phyloP scores from a whole-genome alignment of 2,797 vertebrate species.

The Lagorchestes hirsutus region DNA sequence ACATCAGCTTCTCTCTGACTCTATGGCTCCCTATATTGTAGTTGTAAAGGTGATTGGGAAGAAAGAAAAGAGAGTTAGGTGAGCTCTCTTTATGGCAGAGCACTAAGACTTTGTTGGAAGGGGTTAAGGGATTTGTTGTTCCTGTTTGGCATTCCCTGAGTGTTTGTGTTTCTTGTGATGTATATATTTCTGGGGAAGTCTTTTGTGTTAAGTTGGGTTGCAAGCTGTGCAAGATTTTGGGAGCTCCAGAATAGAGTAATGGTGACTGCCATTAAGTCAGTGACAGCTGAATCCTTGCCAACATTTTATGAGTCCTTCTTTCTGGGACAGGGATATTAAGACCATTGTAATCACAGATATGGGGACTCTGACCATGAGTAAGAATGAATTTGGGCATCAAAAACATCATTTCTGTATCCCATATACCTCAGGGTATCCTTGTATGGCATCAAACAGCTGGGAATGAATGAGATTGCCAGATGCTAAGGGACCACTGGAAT shows the following conservation, averaged over 20 bases:
- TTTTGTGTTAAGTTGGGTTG: background rate
- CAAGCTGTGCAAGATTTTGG: background rate
- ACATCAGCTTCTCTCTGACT: background rate
- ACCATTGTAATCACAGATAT: background rate
- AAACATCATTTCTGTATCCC: background rate
- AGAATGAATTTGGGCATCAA: background rate
- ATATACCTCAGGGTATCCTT: background rate
- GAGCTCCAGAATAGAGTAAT: background rate
- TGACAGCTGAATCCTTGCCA: background rate
- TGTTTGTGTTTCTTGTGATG: background rate
- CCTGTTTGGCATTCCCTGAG: background rate
- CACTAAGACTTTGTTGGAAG: background rate
- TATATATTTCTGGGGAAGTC: background rate
- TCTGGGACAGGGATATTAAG: background rate
- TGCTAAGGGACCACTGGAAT: background rate
- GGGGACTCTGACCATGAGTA: background rate
- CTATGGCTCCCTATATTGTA: background rate
- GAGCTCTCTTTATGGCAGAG: background rate
- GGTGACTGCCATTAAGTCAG: background rate
- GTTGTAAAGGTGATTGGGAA: background rate
- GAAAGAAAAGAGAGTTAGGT: background rate
- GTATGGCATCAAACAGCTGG: background rate
- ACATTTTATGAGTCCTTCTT: background rate
- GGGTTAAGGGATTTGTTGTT: background rate
- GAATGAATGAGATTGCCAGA: background rate